Percentiles rank a stretch among this genome's conserved stretches.
Evolutionary conservation across 2,797 vertebrate genomes (phyloP).

Genomic region (Aselliscus stoliczkanus): DNA sequence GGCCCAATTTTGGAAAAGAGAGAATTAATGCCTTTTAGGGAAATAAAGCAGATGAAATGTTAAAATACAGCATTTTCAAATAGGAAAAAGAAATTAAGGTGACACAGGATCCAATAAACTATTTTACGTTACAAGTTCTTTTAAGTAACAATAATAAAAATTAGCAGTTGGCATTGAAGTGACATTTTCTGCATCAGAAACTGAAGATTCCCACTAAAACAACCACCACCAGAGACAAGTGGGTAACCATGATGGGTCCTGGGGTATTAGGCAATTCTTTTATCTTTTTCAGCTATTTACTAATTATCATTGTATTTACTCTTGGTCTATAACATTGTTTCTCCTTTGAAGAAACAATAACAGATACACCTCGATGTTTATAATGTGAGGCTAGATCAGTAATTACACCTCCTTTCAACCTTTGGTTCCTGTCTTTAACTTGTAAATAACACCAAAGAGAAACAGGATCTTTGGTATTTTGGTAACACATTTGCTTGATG

Average conservation of each 20-base stretch:
- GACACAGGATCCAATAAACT: background rate
- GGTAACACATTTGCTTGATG: background rate
- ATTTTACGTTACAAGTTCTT: background rate
- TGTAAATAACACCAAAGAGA: slow-evolving; percentile 17
- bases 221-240: background rate
- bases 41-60: background rate
- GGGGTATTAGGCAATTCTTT: background rate
- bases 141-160: background rate
- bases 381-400: background rate
- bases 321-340: background rate
- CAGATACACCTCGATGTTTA: background rate
- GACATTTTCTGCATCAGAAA: background rate
- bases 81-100: slow-evolving; percentile 6
- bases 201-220: background rate
- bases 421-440: background rate
- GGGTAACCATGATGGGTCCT: background rate
- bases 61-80: background rate
- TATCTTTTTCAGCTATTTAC: background rate
- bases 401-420: background rate
- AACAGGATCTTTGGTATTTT: slow-evolving; percentile 35
- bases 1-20: background rate
- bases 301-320: background rate
- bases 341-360: background rate
- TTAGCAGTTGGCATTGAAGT: background rate
- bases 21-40: background rate